These are phyloP conservation scores for Sogatella furcifera DNA, from an alignment of 1,140 invertebrate species.

Conservation along the genomic window DNA sequence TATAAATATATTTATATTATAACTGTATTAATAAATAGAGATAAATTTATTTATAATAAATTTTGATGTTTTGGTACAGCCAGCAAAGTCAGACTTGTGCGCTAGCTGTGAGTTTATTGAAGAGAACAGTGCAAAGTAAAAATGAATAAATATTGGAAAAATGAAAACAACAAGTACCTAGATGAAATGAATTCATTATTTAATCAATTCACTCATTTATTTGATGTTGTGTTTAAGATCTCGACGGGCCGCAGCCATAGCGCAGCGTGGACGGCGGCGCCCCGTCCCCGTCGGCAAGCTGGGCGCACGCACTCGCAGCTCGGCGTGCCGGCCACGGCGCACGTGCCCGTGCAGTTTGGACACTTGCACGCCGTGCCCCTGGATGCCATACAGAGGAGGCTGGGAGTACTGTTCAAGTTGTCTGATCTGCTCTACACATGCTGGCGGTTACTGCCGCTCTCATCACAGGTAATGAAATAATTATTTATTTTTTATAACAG, in stretches of 20 bases:
- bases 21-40: too few species aligned
- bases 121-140: too few species aligned
- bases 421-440: conserved; percentile 51
- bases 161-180: too few species aligned
- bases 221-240: conserved; percentile 31
- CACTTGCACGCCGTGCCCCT: conserved; percentile 40
- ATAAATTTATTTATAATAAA: too few species aligned
- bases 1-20: too few species aligned
- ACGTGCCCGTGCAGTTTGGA: conserved; percentile 45
- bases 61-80: too few species aligned
- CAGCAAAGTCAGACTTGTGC: too few species aligned
- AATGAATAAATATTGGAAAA: too few species aligned
- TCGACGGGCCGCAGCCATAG: conserved; percentile 51
- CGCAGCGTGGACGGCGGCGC: conserved; percentile 49
- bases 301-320: conserved; percentile 32
- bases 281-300: conserved; percentile 37
- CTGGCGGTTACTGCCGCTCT: conserved; percentile 48
- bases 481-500: too few species aligned
- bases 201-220: too few species aligned
- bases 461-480: conserved; percentile 25
- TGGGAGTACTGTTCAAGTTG: conserved; percentile 48
- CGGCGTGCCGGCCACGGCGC: conserved; percentile 37
- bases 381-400: conserved; percentile 39
- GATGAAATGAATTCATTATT: too few species aligned
- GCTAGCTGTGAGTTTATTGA: too few species aligned